phyloP scores from a whole-genome alignment of 1,140 invertebrate species.

The Drosophila funebris region DNA sequence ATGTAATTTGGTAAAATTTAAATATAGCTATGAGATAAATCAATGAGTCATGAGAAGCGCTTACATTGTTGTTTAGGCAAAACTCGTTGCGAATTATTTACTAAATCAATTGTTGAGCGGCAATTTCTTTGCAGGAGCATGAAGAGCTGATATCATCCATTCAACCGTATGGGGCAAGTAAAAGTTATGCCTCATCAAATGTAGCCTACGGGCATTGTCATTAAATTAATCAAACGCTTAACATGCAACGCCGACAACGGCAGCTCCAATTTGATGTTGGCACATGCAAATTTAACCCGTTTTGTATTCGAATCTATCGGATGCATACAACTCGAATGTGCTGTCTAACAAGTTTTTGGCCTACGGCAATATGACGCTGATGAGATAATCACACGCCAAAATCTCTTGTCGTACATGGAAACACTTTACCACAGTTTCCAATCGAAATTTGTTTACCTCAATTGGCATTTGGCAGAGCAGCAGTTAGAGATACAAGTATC shows the following conservation, averaged over 20 bases:
- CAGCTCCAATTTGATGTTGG: conserved; percentile 60
- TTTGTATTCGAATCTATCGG: conserved; percentile 31
- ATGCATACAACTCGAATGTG: conserved; percentile 30
- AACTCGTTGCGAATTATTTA: background rate
- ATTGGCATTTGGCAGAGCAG: background rate
- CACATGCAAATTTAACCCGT: conserved; percentile 69
- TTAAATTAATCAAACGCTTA: conserved; percentile 78
- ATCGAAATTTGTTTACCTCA: background rate
- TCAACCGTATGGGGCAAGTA: conserved; percentile 6
- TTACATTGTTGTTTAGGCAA: background rate
- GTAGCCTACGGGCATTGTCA: conserved; percentile 68
- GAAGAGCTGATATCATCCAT: conserved; percentile 46
- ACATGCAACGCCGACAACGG: conserved; percentile 50
- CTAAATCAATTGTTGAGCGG: conserved; percentile 13
- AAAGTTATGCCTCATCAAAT: conserved; percentile 44
- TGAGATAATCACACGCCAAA: conserved; percentile 73
- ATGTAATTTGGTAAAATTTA: conserved; percentile 3
- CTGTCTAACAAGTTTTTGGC: conserved; percentile 43
- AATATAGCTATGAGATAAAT: conserved; percentile 25
- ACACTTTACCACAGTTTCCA: conserved; percentile 36
- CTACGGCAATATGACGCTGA: conserved; percentile 48
- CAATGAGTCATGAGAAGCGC: conserved; percentile 3
- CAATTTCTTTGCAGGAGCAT: too few relatives aligned
- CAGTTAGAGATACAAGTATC: conserved; percentile 7
- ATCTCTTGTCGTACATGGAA: conserved; percentile 62